phyloP scores from a whole-genome alignment of 2,113 vertebrate genomes.

The Casuarius casuarius region DNA sequence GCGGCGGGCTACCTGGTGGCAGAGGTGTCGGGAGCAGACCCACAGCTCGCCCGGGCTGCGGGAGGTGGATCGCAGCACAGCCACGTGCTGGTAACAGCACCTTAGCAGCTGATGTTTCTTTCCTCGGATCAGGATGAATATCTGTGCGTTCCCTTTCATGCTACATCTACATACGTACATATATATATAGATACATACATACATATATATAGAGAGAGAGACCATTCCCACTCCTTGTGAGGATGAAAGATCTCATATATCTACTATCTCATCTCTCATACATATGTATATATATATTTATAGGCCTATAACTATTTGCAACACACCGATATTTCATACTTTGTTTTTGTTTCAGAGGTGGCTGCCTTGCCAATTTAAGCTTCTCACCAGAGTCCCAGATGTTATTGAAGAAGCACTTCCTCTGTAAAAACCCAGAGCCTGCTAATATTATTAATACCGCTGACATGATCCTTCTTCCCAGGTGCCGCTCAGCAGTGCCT shows the following conservation, averaged over 20 bases:
- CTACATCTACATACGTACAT: too few relatives aligned
- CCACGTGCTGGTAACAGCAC: background rate
- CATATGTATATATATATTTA: too few relatives aligned
- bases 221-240: background rate
- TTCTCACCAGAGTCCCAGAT: background rate
- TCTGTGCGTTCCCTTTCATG: background rate
- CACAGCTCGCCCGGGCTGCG: background rate
- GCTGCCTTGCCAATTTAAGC: background rate
- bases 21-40: background rate
- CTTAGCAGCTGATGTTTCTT: background rate
- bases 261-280: too few relatives aligned
- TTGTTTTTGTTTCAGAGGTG: background rate
- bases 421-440: background rate
- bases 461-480: background rate
- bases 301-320: background rate
- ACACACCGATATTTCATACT: background rate
- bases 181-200: too few relatives aligned
- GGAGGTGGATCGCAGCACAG: background rate
- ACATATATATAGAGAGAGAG: too few relatives aligned
- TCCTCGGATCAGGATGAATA: too few relatives aligned
- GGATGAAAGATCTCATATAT: background rate
- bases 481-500: background rate
- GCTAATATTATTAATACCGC: background rate
- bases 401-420: background rate
- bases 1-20: background rate